Evolutionary conservation across 2,888 invertebrate species (phyloP).

Genomic region (Megalurothrips usitatus): DNA sequence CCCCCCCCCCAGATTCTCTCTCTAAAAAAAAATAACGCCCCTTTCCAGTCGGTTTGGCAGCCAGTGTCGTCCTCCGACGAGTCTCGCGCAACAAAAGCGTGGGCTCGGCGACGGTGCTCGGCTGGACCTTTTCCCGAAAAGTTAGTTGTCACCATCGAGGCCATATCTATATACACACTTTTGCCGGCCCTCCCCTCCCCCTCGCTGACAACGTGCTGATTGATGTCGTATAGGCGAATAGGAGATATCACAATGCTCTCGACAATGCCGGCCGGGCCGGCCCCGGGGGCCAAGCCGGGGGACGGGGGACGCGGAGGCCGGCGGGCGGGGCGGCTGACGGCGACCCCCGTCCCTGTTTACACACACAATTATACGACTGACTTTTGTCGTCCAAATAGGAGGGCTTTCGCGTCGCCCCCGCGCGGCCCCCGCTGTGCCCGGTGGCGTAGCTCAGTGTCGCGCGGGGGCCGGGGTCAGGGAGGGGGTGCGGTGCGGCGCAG

Average conservation of each 20-base stretch:
- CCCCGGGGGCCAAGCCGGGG: too few species aligned
- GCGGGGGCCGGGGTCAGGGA: too few species aligned
- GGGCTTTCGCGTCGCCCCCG: too few species aligned
- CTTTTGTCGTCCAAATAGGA: neutral
- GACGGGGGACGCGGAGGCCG: too few species aligned
- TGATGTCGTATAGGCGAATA: neutral
- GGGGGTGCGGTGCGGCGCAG: neutral
- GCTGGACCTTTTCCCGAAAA: neutral
- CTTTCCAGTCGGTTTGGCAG: neutral
- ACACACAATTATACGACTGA: conserved; percentile 25
- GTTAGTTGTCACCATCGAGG: neutral
- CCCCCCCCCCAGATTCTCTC: neutral
- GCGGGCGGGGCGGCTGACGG: too few species aligned
- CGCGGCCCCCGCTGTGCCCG: too few species aligned
- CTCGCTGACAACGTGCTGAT: neutral
- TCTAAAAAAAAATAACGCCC: neutral
- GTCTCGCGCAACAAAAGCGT: neutral
- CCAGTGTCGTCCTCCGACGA: neutral
- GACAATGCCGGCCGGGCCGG: neutral
- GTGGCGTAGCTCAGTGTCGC: too few species aligned
- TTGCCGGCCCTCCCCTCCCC: neutral
- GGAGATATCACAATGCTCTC: neutral
- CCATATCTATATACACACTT: too few species aligned
- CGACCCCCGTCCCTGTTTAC: conserved; percentile 9
- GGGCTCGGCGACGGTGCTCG: too few species aligned